Base-by-base conservation (phyloP, 1,140 invertebrate genomes). In the Brachionus plicatilis region DNA sequence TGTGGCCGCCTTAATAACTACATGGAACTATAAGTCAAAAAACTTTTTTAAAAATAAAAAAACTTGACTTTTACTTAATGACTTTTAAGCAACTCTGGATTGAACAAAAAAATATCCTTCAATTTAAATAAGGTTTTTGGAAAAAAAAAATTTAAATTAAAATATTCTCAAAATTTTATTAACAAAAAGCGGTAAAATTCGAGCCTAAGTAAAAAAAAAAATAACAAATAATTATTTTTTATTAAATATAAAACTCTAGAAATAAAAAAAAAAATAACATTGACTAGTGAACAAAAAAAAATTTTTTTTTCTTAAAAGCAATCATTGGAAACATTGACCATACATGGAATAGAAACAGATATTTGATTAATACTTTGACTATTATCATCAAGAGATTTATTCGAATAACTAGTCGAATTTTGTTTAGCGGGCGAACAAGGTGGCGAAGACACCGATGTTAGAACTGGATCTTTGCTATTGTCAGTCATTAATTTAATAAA, bases 401-500 rank as follows among this genome's bases (percentile, higher is more conserved):
- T 41, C 5, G 29, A 43, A 72, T 17, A 41, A 43, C 5, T 6
- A 17, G 68, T 24, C 17, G 68, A 72, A 72, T 24, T 72, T 72
- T 72, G 68, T 72, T 72, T 37, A 17, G 20, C 5, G 29, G 68
- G 68, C 8, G 68, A 72, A 17, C 33, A 41, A 17, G 68, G 41
- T 3, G 68, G 68, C 17, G 68, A 72, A 3, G 76, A 80, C 11
- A 65, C 76, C 4, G 76, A 80, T 29, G 50, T 80, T 1, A 80
- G 45, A 5, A 65, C 20, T 17, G 76, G 76, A 11, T 80, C 76
- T 56, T 80, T 80, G 41, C 76, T 80, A 41, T 80, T 56, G 8
- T 33, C 27, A 17, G 76, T 80, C 76, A 80, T 80, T 65, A 80
- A 20, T 80, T 80, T 80, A 20, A 56, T 24, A 29, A 80, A 53